Evolutionary conservation across 2,797 vertebrate species (phyloP), one percentile per base, ranked within the genome.

Genomic region (Orientallactaga sibirica): DNA sequence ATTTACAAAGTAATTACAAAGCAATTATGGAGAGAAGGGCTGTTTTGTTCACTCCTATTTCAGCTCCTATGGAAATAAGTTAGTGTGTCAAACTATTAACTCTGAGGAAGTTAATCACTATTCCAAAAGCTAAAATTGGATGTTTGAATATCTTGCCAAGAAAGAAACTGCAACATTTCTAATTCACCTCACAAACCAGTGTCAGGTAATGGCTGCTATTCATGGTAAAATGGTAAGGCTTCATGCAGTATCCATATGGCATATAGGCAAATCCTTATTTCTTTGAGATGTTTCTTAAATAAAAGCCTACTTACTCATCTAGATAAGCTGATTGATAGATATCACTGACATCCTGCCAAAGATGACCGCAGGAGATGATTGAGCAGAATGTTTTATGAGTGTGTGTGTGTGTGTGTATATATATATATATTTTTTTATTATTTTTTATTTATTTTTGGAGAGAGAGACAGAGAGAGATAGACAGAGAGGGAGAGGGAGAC

Each of bases 1-100:
- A 70, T 82, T 95, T 94, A 96, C 68, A 41, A 94, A 97, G 93
- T 0, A 71, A 91, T 95, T 97, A 89, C 61, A 93, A 96, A 94
- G 87, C 81, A 96, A 95, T 97, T 76, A 94, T 37, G 68, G 48
- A 88, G 66, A 92, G 92, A 97, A 95, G 86, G 6, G 7, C 18
- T 84, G 79, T 93, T 96, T 79, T 75, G 77, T 96, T 94, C 2
- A 67, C 27, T 94, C 89, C 62, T 80, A 84, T 41, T 95, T 96
- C 73, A 86, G 79, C 71, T 88, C 86, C 61, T 77, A 80, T 71
- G 66, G 19, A 48, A 96, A 95, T 86, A 41, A 92, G 73, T 82
- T 93, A 79, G n/a, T 93, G 76, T 94, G 81, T 88, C 74, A 88
- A 71, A 52, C 78, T 74, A 66, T 22, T 94, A 86, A 92, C 0